These are phyloP conservation scores for Podotricha telesiphe DNA, from an alignment of 2,888 invertebrate species.

Conservation along the genomic window DNA sequence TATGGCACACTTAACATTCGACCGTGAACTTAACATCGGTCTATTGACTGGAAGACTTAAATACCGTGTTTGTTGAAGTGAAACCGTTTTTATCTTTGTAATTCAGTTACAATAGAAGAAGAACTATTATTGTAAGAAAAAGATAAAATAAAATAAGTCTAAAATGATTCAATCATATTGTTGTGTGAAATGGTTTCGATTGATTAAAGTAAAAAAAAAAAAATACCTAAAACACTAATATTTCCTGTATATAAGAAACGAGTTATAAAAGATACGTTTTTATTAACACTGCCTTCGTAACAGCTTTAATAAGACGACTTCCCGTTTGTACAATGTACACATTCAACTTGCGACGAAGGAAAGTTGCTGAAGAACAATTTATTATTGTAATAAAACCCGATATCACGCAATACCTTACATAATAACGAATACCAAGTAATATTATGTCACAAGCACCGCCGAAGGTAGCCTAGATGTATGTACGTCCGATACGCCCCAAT, in stretches of 20 bases:
- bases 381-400: neutral
- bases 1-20: slow-evolving; percentile 16
- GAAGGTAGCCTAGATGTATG: neutral
- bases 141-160: neutral
- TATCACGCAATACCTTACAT: neutral
- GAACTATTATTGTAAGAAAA: too few species aligned
- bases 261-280: too few species aligned
- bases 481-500: slow-evolving; percentile 17
- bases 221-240: too few species aligned
- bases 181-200: too few species aligned
- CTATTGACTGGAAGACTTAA: slow-evolving; percentile 16
- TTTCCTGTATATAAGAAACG: too few species aligned
- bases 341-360: neutral
- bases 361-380: neutral
- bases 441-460: slow-evolving; percentile 13
- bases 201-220: too few species aligned
- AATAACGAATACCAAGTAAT: slow-evolving; percentile 9
- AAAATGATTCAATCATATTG: too few species aligned
- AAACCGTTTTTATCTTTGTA: slow-evolving; percentile 6
- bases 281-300: slow-evolving; percentile 7
- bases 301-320: neutral
- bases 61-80: slow-evolving; percentile 23
- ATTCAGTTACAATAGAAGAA: neutral
- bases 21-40: slow-evolving; percentile 27
- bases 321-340: slow-evolving; percentile 4